These are phyloP conservation scores for Drosophila kohkoa DNA, from an alignment of 1,140 invertebrate species.

Conservation along the genomic window DNA sequence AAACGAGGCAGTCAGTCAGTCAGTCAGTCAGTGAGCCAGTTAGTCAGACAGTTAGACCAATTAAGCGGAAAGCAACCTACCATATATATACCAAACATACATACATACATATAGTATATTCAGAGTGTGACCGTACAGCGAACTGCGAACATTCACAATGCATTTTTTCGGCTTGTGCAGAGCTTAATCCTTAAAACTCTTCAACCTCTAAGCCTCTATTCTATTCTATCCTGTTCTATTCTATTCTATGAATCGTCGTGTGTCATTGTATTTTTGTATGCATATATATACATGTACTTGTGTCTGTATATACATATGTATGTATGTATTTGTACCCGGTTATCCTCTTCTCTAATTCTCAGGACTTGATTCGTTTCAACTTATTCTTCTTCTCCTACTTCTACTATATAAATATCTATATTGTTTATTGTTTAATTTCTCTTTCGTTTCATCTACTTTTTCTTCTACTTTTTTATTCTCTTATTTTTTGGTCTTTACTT, in stretches of 20 bases:
- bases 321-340: constrained; percentile 58
- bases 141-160: constrained; percentile 22
- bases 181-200: constrained; percentile 37
- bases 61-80: not conserved
- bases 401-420: constrained; percentile 8
- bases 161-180: constrained; percentile 45
- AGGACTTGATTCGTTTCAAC: constrained; percentile 40
- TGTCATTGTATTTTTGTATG: constrained; percentile 68
- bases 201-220: constrained; percentile 4
- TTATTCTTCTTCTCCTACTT: constrained; percentile 5
- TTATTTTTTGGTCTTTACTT: constrained; percentile 15
- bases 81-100: not conserved
- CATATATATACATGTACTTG: constrained; percentile 31
- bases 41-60: constrained; percentile 16
- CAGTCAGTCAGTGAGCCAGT: constrained; percentile 23
- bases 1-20: constrained; percentile 8
- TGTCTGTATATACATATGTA: constrained; percentile 28
- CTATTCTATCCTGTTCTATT: no score
- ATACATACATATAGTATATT: not conserved
- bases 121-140: constrained; percentile 11
- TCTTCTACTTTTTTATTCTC: constrained; percentile 11
- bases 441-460: constrained; percentile 39
- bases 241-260: constrained; percentile 14
- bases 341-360: constrained; percentile 46
- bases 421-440: constrained; percentile 24